Evolutionary conservation across 2,113 vertebrate genomes (phyloP), one percentile per base, ranked within the genome.

Genomic region (Neogobius melanostomus): DNA sequence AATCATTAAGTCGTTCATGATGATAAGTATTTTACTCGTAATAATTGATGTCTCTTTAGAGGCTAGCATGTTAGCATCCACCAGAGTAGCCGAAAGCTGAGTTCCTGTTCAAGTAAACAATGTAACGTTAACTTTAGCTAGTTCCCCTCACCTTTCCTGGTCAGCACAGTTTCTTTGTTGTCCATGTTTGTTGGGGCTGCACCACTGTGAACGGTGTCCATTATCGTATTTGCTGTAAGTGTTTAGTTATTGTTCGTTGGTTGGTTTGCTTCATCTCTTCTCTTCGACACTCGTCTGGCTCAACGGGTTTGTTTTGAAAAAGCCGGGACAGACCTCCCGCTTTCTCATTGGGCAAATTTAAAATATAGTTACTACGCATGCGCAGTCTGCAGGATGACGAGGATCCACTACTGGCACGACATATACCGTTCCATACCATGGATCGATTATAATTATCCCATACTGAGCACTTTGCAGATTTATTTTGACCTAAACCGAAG

Each of bases 301-400:
- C 12, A 10, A 16, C n/a, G 56, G 17, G 44, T 17, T 16, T 17
- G 28, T 15, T 88, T 91, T 82, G 69, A 91, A 91, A 75, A 47
- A 53, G 6, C 82, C 80, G 75, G 67, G 10, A 6, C 5, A 2
- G 0, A 7, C 28, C 12, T 21, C 28, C 0, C 51, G 71, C n/a
- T 11, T 53, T 70, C 69, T 81, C 72, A 90, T 90, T 88, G 89
- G 89, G 16, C 43, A 1, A 0, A 85, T 89, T 83, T 11, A 78
- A 85, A 66, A 17, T 68, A 56, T 6, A 0, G 28, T 36, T 4
- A 48, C 3, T 0, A 1, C 72, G 60, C 81, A 45, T 80, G 83
- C 70, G 76, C 74, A 61, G 6, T 42, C 11, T 11, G 10, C 21
- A 21, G 21, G 21, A 21, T 21, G 21, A 21, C n/a, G n/a, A n/a